Conservation (phyloP, 2,888 invertebrate genomes). For the Helobdella robusta region DNA sequence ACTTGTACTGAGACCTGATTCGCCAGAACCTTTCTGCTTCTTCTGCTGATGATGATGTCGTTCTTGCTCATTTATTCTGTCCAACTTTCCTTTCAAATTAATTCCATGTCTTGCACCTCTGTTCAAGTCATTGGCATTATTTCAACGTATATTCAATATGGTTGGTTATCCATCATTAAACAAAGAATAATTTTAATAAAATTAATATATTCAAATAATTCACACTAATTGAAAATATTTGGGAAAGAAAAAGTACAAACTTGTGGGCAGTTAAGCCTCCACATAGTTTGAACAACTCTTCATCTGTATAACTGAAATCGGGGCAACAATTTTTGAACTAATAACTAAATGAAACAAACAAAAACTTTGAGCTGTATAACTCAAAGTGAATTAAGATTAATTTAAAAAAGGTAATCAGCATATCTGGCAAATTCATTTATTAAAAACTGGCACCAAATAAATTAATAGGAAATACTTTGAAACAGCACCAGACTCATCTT, state of each 20-base stretch:
- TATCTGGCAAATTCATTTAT: background rate
- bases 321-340: background rate
- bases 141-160: background rate
- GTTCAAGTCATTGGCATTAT: background rate
- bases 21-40: too few relatives aligned
- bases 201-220: background rate
- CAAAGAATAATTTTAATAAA: background rate
- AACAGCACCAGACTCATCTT: background rate
- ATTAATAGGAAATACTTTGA: background rate
- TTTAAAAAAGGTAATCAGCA: background rate
- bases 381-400: too few relatives aligned
- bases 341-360: background rate
- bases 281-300: conserved; percentile 14
- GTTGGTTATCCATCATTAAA: background rate
- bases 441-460: background rate
- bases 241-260: background rate
- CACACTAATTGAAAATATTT: background rate
- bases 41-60: too few relatives aligned
- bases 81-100: conserved; percentile 1
- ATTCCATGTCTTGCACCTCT: conserved; percentile 7
- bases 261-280: conserved; percentile 10
- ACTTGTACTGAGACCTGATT: too few relatives aligned
- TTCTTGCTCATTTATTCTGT: conserved; percentile 1
- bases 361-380: too few relatives aligned
- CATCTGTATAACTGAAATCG: background rate